Evolutionary conservation across 2,888 invertebrate species (phyloP).

Genomic region (Metalampra italica): DNA sequence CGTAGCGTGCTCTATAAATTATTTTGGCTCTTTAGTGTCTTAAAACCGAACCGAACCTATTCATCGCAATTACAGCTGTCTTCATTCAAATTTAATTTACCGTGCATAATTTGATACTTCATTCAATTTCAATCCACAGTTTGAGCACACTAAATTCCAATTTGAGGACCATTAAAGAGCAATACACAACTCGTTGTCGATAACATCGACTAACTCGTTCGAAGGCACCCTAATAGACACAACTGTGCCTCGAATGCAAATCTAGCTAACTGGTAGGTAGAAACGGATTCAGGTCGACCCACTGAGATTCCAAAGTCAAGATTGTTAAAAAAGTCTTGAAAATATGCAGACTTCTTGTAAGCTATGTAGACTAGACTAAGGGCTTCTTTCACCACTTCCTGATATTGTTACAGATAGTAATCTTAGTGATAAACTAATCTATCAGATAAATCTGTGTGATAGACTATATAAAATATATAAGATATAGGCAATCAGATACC

Average conservation of each 20-base stretch:
- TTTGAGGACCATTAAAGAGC: not conserved
- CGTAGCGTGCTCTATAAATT: not conserved
- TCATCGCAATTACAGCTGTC: not conserved
- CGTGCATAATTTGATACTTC: not conserved
- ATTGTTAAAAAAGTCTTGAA: not conserved
- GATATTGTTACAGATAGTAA: too few relatives aligned
- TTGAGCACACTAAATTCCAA: not conserved
- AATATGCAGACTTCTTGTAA: not conserved
- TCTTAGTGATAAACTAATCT: too few relatives aligned
- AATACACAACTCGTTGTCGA: not conserved
- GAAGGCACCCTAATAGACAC: slow-evolving; percentile 1
- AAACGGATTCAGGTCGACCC: not conserved
- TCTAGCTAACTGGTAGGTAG: not conserved
- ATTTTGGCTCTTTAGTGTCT: not conserved
- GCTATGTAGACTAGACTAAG: not conserved
- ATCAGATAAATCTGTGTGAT: too few relatives aligned
- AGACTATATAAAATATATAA: too few relatives aligned
- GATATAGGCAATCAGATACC: too few relatives aligned
- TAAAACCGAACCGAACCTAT: not conserved
- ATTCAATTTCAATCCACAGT: not conserved
- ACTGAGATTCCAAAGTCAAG: slow-evolving; percentile 7
- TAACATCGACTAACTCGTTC: slow-evolving; percentile 1
- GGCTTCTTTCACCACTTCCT: too few relatives aligned
- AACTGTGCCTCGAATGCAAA: not conserved
- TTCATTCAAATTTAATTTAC: not conserved